Base-by-base conservation (phyloP, 2,888 invertebrate genomes). In the Theodoxus fluviatilis region DNA sequence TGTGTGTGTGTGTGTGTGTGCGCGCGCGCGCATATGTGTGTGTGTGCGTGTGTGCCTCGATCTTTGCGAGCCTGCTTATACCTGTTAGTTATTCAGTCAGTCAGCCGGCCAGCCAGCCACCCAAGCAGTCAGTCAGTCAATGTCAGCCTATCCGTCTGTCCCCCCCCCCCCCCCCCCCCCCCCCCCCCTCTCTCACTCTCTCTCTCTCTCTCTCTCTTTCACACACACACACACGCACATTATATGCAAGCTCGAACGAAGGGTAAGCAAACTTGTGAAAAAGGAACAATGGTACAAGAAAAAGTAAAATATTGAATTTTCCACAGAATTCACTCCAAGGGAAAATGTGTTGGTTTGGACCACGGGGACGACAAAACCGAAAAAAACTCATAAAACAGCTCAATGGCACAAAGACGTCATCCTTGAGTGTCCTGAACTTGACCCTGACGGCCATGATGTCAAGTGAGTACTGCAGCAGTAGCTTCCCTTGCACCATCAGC, bases 401-500 rank as follows among this genome's bases (percentile, higher is more conserved):
- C n/a, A n/a, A n/a, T n/a, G n/a, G n/a, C n/a, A n/a, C n/a, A n/a
- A n/a, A n/a, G n/a, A n/a, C n/a, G n/a, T n/a, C n/a, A n/a, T n/a
- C n/a, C n/a, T n/a, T n/a, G n/a, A n/a, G n/a, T n/a, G n/a, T n/a
- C n/a, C n/a, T n/a, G n/a, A n/a, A n/a, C n/a, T n/a, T n/a, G n/a
- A n/a, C n/a, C n/a, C n/a, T n/a, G n/a, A n/a, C n/a, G n/a, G n/a
- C n/a, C n/a, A n/a, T n/a, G n/a, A n/a, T n/a, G n/a, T n/a, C n/a
- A n/a, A 28, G 22, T 7, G 1, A 47, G 12, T 40, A 31, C 15
- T 31, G 6, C 18, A 1, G 18, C 28, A 43, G 47, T 43, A 18
- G 33, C 33, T 47, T 47, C 47, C 47, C 65, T 65, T 65, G 28
- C 18, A 18, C 43, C 28, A 64, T 40, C 64, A 65, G n/a, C n/a